Base-by-base conservation (phyloP, 2,888 invertebrate species). In the Scrobipalpa costella region DNA sequence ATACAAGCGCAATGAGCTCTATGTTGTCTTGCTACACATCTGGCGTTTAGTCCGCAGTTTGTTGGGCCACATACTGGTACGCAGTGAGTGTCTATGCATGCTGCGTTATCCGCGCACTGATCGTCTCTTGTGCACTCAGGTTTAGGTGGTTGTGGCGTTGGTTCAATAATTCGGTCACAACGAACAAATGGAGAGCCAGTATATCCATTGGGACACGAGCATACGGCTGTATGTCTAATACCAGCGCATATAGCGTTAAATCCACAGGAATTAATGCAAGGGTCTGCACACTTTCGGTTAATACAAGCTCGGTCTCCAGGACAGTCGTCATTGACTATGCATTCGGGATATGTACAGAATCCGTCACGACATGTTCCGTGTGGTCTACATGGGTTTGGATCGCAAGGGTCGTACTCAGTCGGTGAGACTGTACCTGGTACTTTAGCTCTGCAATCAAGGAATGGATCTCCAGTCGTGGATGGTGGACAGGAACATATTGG, bases 271-370 rank as follows among this genome's bases (percentile, higher is more conserved):
- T 94, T 95, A 27, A 94, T 92, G 78, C 97, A 96, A 52, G 97
- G 97, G 84, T 98, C 96, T 66, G 94, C 90, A 77, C 98, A 98
- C 84, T 96, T 96, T 75, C 96, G 95, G 64, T 94, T 94, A 73
- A 95, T 95, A 78, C 97, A 98, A 0, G 96, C 94, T 67, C 95
- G 94, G 75, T 96, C 95, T 69, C 96, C 93, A 0, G 96, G 93
- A 82, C 98, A 98, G 71, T 98, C 97, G 66, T 95, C 95, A 77
- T 98, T 97, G 67, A 96, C 95, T 7, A 97, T 92, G 82, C 98
- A 98, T 83, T 98, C 98, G 0, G 97, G 97, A 82, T 96, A 97
- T 7, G 93, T 91, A 73, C 95, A 95, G 66, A 91, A 88, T 19
- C 94, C 94, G 63, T 92, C 92, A 57, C 93, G 93, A 71, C 95